A percentile compares a stretch with the other conserved stretches of the same genome.
These are phyloP conservation scores for Lepidurus arcticus DNA, from an alignment of 1,140 invertebrate species.

Conservation along the genomic window DNA sequence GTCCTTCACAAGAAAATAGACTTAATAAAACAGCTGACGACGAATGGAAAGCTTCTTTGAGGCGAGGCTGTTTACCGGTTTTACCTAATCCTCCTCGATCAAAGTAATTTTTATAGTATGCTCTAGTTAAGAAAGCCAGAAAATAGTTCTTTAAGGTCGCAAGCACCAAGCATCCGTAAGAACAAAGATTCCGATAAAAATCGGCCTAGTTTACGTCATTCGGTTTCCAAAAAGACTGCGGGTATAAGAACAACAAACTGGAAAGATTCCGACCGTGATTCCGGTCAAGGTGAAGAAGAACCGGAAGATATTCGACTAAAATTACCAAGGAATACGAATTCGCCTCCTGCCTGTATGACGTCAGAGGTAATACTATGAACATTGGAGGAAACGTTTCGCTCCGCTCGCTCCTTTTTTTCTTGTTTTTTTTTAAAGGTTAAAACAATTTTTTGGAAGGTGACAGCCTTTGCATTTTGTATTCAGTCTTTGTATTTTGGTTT, in stretches of 20 bases:
- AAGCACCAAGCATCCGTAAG: not conserved
- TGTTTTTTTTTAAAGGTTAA: too few relatives aligned
- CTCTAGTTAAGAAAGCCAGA: not conserved
- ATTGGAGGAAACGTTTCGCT: too few relatives aligned
- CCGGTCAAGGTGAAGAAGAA: not conserved
- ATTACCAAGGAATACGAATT: not conserved
- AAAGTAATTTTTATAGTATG: not conserved
- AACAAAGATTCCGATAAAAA: not conserved
- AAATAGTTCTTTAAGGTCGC: not conserved
- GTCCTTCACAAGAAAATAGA: not conserved
- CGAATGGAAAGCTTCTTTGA: slow-evolving; percentile 10
- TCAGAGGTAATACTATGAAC: not conserved
- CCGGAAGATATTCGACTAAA: not conserved
- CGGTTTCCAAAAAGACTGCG: not conserved
- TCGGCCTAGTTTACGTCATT: not conserved
- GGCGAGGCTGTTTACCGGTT: not conserved
- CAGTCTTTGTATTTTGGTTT: slow-evolving; percentile 39
- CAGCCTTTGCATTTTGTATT: not conserved
- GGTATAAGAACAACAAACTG: not conserved
- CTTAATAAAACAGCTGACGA: not conserved
- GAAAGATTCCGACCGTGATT: slow-evolving; percentile 1
- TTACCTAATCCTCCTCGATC: not conserved
- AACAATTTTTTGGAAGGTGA: too few relatives aligned
- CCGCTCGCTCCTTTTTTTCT: too few relatives aligned
- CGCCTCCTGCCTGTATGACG: not conserved